A percentile compares a stretch with the other conserved stretches of the same genome.
Evolutionary conservation across 2,113 vertebrate genomes (phyloP).

Genomic region (Pomatorhinus ruficollis): DNA sequence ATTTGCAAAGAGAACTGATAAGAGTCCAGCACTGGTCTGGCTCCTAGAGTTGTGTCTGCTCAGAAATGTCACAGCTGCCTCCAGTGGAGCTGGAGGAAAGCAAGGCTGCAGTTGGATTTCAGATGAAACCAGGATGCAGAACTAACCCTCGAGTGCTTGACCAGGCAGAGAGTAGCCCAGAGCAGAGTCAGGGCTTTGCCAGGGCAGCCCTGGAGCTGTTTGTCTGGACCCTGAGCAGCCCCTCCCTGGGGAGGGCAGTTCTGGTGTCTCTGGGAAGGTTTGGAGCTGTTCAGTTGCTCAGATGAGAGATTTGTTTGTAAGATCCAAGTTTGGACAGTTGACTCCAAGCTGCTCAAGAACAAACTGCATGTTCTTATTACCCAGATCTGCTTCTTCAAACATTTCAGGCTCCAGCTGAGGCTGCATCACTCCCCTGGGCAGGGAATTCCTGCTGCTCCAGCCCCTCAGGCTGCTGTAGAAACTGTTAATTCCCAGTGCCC

Average conservation of each 20-base stretch:
- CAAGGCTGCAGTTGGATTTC: neutral
- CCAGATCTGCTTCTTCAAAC: neutral
- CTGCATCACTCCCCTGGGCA: neutral
- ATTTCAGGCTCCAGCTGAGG: neutral
- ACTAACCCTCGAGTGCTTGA: neutral
- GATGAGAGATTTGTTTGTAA: neutral
- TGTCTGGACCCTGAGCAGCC: neutral
- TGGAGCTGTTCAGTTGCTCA: neutral
- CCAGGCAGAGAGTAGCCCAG: neutral
- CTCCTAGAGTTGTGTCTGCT: neutral
- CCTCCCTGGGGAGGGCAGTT: neutral
- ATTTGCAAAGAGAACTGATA: neutral
- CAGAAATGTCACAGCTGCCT: neutral
- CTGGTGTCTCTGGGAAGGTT: neutral
- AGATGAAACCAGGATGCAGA: neutral
- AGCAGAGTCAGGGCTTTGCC: neutral
- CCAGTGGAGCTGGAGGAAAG: neutral
- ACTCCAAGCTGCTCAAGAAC: neutral
- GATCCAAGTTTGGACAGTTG: neutral
- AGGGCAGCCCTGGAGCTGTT: neutral
- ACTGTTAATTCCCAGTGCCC: accelerated
- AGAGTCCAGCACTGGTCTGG: accelerated
- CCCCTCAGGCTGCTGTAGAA: neutral
- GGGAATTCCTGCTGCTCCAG: neutral
- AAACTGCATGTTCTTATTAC: accelerated